Evolutionary conservation across 1,140 invertebrate species (phyloP).

Genomic region (Drosophila ironensis): DNA sequence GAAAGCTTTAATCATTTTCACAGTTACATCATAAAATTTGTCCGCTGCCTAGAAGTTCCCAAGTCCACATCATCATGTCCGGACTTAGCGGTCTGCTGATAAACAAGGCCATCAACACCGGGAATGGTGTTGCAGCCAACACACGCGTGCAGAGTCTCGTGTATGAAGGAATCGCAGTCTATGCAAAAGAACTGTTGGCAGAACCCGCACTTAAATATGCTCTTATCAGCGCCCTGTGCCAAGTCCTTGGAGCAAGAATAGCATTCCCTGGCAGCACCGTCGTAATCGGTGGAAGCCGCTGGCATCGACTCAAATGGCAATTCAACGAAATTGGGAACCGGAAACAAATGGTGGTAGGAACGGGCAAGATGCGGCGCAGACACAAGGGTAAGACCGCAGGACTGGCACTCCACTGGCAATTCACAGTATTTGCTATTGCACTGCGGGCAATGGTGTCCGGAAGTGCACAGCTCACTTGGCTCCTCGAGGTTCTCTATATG

Average conservation of each 20-base stretch:
- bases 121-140: conserved; percentile 91
- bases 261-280: conserved; percentile 81
- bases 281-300: conserved; percentile 63
- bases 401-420: conserved; percentile 97
- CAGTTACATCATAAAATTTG: conserved; percentile 36
- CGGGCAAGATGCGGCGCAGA: conserved; percentile 98
- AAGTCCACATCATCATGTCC: conserved; percentile 2
- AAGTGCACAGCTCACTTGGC: conserved; percentile 85
- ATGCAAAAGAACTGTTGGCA: conserved; percentile 93
- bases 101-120: conserved; percentile 58
- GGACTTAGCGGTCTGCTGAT: conserved; percentile 52
- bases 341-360: conserved; percentile 98
- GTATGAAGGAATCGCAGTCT: conserved; percentile 97
- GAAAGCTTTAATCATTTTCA: neutral
- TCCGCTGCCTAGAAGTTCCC: conserved; percentile 47
- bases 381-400: conserved; percentile 97
- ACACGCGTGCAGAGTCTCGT: conserved; percentile 96
- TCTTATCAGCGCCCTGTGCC: conserved; percentile 85
- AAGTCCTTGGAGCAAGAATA: conserved; percentile 89
- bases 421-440: conserved; percentile 99
- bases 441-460: conserved; percentile 97
- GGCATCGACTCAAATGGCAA: conserved; percentile 83
- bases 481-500: conserved; percentile 90
- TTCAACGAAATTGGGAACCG: conserved; percentile 93
- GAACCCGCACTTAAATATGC: conserved; percentile 90